Base-by-base conservation (phyloP, 2,113 vertebrate species). In the Cynopterus brachyotis region DNA sequence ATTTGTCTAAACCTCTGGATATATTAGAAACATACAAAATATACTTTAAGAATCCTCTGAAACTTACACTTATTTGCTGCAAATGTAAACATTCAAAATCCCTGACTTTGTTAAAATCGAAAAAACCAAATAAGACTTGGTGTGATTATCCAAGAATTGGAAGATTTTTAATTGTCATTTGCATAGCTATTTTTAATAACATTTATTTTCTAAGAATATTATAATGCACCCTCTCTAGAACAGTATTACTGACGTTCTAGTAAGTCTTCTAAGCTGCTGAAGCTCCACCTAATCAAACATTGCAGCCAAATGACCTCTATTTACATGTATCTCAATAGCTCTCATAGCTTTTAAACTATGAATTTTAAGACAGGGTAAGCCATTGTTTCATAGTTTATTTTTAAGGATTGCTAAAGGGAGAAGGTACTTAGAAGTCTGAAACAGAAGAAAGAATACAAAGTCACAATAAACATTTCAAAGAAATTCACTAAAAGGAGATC, bases 71-170 rank as follows among this genome's bases (percentile, higher is more conserved):
- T 79, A 57, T 42, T 66, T 66, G n/a, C 20, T 67, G 3, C 17
- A 90, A 55, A 67, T 67, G n/a, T n/a, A 55, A 80, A 80, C 60
- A 79, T 91, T 91, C 66, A 92, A 75, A 85, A 85, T 76, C 5
- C 32, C 70, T 73, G 19, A 55, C 55, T 62, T 85, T 55, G 1
- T 66, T 85, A n/a, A 53, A 84, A 66, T 45, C 20, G 84, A 35
- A 16, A 55, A 92, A 84, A 85, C 2, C 6, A 84, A 73, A 84
- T 57, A 40, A 30, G 24, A 81, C 28, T 30, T 73, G 42, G 1
- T 75, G 1, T 75, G n/a, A 64, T 81, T 81, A 70, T 30, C 42
- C 22, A 62, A 12, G 32, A 92, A 60, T 81, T 35, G 37, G 1
- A 62, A 62, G 22, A 42, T 28, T 57, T 66, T 67, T n/a, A 19